A percentile compares a stretch with the other conserved stretches of the same genome.
Evolutionary conservation across 2,113 vertebrate genomes (phyloP).

Genomic region (Caranx ignobilis): DNA sequence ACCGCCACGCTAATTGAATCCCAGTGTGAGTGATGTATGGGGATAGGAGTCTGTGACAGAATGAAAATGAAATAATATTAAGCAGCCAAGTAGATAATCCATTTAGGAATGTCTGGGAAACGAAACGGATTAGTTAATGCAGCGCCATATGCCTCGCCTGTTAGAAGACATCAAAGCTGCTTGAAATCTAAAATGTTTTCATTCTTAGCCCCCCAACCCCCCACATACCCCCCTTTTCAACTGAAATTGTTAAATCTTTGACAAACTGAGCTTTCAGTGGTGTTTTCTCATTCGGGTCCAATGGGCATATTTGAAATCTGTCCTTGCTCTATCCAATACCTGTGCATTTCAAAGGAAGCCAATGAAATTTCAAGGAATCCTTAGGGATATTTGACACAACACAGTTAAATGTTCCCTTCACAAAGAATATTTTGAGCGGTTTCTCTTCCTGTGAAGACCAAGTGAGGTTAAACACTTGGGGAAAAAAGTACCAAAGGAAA

Average conservation of each 20-base stretch:
- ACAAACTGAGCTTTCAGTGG: background rate
- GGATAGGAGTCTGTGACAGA: constrained; percentile 56
- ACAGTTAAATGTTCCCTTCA: too few relatives aligned
- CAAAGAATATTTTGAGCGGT: too few relatives aligned
- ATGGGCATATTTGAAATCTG: too few relatives aligned
- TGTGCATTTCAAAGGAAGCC: too few relatives aligned
- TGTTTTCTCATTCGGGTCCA: too few relatives aligned
- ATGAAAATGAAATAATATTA: constrained; percentile 74
- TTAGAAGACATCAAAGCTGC: constrained; percentile 53
- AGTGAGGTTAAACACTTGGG: background rate
- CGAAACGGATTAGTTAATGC: constrained; percentile 54
- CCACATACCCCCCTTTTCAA: background rate
- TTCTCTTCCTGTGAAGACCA: too few relatives aligned
- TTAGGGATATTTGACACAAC: too few relatives aligned
- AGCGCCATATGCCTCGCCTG: constrained; percentile 35
- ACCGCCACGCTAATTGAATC: constrained; percentile 72
- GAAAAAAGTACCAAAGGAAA: too few relatives aligned
- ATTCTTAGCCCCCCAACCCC: background rate
- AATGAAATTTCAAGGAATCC: too few relatives aligned
- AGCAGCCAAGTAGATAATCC: constrained; percentile 69
- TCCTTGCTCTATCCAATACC: too few relatives aligned
- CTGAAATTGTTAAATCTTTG: constrained; percentile 14
- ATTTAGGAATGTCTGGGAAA: constrained; percentile 71
- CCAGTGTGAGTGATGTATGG: constrained; percentile 66
- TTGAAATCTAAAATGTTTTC: constrained; percentile 50